phyloP scores from a whole-genome alignment of 2,888 invertebrate genomes.

The Cheilosia urbana region DNA sequence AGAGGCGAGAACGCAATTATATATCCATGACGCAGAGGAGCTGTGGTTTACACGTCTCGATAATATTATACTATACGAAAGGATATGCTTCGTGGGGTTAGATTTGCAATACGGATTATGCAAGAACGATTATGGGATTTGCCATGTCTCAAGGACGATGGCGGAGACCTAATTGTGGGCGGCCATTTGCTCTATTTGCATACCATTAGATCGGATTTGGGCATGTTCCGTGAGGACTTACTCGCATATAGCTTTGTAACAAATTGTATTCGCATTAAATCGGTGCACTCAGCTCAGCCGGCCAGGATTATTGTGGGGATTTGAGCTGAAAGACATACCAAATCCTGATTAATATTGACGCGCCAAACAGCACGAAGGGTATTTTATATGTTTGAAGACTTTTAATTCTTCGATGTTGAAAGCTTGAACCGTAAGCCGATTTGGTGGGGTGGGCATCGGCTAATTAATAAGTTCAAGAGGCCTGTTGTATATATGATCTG shows the following conservation, averaged over 20 bases:
- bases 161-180: constrained; percentile 53
- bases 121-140: constrained; percentile 57
- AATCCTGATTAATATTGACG: constrained; percentile 70
- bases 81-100: constrained; percentile 20
- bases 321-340: constrained; percentile 31
- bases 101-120: constrained; percentile 55
- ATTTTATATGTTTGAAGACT: not conserved
- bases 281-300: constrained; percentile 10
- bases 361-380: not conserved
- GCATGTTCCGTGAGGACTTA: not conserved
- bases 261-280: constrained; percentile 44
- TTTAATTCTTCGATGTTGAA: constrained; percentile 8
- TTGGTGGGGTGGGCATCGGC: not conserved
- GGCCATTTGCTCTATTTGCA: constrained; percentile 45
- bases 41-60: not conserved
- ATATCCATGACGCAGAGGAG: constrained; percentile 17
- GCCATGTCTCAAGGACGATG: constrained; percentile 60
- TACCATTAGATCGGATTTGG: constrained; percentile 35
- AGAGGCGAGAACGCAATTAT: constrained; percentile 6
- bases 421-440: constrained; percentile 20
- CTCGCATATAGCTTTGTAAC: not conserved
- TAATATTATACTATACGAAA: constrained; percentile 5
- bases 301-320: constrained; percentile 24
- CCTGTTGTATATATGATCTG: no score
- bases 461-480: constrained; percentile 8